These are phyloP conservation scores for Lepidochitona cinerea DNA, from an alignment of 2,888 invertebrate genomes.

Conservation along the genomic window DNA sequence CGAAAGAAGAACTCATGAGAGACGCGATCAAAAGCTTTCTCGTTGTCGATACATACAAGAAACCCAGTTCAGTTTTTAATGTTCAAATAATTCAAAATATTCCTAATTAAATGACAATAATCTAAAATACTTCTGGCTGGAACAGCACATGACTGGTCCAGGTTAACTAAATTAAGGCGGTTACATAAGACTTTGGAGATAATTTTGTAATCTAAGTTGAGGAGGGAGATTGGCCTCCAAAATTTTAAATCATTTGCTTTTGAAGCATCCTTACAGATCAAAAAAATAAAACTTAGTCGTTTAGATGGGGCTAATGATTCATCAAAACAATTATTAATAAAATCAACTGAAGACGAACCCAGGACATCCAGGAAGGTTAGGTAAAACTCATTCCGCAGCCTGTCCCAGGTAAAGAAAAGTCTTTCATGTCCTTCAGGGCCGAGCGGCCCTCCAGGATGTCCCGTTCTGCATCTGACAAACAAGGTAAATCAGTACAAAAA, in stretches of 20 bases:
- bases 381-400: slow-evolving; percentile 12
- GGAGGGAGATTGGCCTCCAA: slow-evolving; percentile 38
- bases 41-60: slow-evolving; percentile 35
- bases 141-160: slow-evolving; percentile 38
- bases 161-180: slow-evolving; percentile 26
- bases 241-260: slow-evolving; percentile 28
- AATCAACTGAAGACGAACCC: neutral
- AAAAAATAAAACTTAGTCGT: slow-evolving; percentile 7
- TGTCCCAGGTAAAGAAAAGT: slow-evolving; percentile 7
- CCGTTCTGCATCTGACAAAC: too few relatives aligned
- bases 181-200: slow-evolving; percentile 34
- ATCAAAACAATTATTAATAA: slow-evolving; percentile 1
- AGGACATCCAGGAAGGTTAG: slow-evolving; percentile 5
- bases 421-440: slow-evolving; percentile 1
- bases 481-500: too few relatives aligned
- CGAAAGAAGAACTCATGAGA: slow-evolving; percentile 33
- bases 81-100: slow-evolving; percentile 34
- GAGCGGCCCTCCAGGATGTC: slow-evolving; percentile 6
- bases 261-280: slow-evolving; percentile 34
- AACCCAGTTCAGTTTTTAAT: slow-evolving; percentile 27
- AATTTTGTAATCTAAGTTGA: slow-evolving; percentile 41
- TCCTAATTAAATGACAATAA: slow-evolving; percentile 33
- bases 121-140: slow-evolving; percentile 37
- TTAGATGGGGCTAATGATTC: neutral
- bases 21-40: slow-evolving; percentile 44